Evolutionary conservation across 2,113 vertebrate species (phyloP), one percentile per base, ranked within the genome.

Genomic region (Epinephelus fuscoguttatus): DNA sequence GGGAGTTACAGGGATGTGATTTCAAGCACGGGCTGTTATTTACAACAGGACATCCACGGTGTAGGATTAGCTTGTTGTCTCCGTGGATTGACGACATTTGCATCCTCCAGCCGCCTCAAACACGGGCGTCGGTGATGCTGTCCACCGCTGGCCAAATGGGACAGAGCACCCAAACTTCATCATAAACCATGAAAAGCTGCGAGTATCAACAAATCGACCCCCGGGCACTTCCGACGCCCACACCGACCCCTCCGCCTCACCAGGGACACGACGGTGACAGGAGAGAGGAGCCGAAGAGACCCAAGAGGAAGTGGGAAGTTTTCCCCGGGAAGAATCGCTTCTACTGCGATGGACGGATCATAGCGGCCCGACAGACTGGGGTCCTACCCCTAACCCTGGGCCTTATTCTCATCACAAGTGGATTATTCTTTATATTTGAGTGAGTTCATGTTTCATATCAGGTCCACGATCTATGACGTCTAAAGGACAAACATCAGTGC

Each of bases 321-420:
- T 97, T 98, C 94, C 97, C 97, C 30, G 97, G 97, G 17, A 97
- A 96, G 92, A 98, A 98, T 75, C 97, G 97, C 88, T 98, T 98
- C 93, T 97, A 84, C 92, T 98, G 97, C 93, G 96, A 96, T 80
- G 97, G 97, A 33, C 95, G 98, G 83, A 92, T 99, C 63, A 96
- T 98, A 74, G 89, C 97, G 86, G 96, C 97, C 21, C 94, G 96
- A 33, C 97, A 97, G 91, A 96, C 96, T 59, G 97, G 97, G 60
- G 97, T 98, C 75, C 94, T 98, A 71, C 97, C 94, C 50, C 96
- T 98, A 88, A 99, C 98, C 5, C 93, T 98, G 85, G 96, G 96
- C 80, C 97, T 98, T 45, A 97, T 98, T 89, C 90, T 98, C 70
- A 81, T 94, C 91, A 99, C 97, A 72, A 96, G 95, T 80, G 93